Evolutionary conservation across 2,797 vertebrate genomes (phyloP), one percentile per base, ranked within the genome.

Genomic region (Craterocephalus amniculus): DNA sequence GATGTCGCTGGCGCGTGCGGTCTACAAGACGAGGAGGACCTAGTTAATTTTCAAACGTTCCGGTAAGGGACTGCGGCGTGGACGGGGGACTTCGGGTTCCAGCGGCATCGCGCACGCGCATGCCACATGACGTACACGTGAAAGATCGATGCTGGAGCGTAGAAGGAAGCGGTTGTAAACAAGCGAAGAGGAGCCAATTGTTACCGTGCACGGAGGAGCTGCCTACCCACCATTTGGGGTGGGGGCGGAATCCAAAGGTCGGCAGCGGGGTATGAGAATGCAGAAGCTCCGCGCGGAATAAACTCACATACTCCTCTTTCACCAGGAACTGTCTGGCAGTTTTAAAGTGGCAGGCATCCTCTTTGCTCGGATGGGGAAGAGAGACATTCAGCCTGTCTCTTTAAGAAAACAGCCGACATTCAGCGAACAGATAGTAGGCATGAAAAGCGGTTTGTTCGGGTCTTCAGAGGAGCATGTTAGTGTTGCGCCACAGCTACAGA

Each of bases 1-100:
- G 71, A 63, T 54, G 62, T n/a, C 36, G 0, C 55, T 3, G 5
- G 55, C 45, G 27, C 1, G 58, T 20, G 58, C 20, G 57, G 40
- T 82, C 70, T 61, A 51, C 48, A 34, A 70, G 5, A 65, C 49
- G 12, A 63, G 43, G 43, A 22, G 4, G 4, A 40, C 77, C 70
- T 84, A 63, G 88, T 93, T 88, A 93, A 83, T 86, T 83, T 87
- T 91, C 89, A 88, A 63, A 81, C 88, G 83, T 80, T 55, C 51
- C 79, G 80, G 80, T 74, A 83, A 85, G 71, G 70, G 67, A 64
- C 51, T 51, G 70, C 58, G 0, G 40, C 52, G 26, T 43, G 38
- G 48, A 61, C 67, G 20, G 32, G 45, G 84, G 79, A 83, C 87
- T 87, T 89, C 89, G 68, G 70, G 72, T 78, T 82, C 63, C 72